phyloP scores from a whole-genome alignment of 2,797 vertebrate genomes.

The Semotilus atromaculatus region DNA sequence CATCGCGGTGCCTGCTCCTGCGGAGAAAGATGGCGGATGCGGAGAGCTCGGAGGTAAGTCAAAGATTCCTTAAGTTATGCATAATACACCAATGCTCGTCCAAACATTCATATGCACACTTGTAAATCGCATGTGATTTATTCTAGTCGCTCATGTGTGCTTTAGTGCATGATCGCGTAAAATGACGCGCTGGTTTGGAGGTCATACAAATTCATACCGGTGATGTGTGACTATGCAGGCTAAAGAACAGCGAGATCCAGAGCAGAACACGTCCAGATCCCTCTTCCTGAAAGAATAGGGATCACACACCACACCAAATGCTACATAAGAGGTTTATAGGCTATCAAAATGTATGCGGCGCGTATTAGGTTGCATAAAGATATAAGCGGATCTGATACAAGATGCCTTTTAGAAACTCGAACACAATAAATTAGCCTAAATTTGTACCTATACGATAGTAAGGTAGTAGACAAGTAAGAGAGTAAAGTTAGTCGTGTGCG shows the following conservation, averaged over 20 bases:
- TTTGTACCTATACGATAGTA: neutral
- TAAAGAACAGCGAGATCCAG: neutral
- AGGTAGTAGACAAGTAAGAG: neutral
- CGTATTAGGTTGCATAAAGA: neutral
- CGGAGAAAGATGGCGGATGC: slow-evolving; percentile 99
- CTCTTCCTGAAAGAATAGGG: neutral
- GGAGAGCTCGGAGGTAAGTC: slow-evolving; percentile 93
- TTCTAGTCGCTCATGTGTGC: neutral
- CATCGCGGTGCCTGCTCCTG: slow-evolving; percentile 98
- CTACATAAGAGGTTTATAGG: neutral
- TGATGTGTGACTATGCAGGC: neutral
- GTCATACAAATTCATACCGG: slow-evolving; percentile 39
- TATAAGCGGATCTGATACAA: neutral
- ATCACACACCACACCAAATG: neutral
- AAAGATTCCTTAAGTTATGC: slow-evolving; percentile 54
- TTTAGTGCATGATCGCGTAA: neutral
- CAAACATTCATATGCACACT: no score
- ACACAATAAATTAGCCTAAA: neutral
- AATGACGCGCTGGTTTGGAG: slow-evolving; percentile 33
- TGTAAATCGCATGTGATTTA: neutral
- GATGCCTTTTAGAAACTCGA: neutral
- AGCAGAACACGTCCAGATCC: neutral
- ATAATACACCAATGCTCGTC: slow-evolving; percentile 17
- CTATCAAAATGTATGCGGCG: neutral
- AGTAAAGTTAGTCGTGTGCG: neutral